These are phyloP conservation scores for Valencia hispanica DNA, from an alignment of 2,797 vertebrate genomes.

Conservation along the genomic window DNA sequence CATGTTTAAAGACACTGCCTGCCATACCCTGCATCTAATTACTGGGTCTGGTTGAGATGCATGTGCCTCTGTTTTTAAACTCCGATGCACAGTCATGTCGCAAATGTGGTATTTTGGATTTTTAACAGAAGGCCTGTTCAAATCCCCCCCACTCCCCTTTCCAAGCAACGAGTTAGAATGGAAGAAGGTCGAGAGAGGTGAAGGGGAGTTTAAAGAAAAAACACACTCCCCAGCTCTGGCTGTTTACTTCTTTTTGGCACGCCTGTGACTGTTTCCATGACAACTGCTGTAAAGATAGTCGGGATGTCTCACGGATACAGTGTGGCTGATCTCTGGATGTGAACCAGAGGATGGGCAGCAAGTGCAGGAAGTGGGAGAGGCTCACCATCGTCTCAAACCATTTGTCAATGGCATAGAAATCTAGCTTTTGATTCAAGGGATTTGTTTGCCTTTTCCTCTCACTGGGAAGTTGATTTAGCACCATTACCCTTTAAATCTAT, in stretches of 20 bases:
- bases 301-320: constrained; percentile 60
- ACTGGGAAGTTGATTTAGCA: constrained; percentile 8
- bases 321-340: constrained; percentile 48
- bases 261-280: constrained; percentile 79
- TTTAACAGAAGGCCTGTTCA: constrained; percentile 35
- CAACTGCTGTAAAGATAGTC: constrained; percentile 72
- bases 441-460: constrained; percentile 24
- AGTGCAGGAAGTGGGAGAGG: constrained; percentile 31
- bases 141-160: not conserved
- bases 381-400: constrained; percentile 23
- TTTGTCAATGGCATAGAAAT: constrained; percentile 1
- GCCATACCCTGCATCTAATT: not conserved
- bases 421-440: not conserved
- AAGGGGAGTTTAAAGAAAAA: constrained; percentile 47
- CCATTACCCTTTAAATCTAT: not conserved
- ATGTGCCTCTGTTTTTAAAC: constrained; percentile 2
- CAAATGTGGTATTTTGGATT: constrained; percentile 59
- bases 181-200: constrained; percentile 5
- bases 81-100: constrained; percentile 63
- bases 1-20: not conserved
- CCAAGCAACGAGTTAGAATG: constrained; percentile 16
- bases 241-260: constrained; percentile 75
- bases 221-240: constrained; percentile 54
- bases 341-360: constrained; percentile 51
- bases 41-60: not conserved